A percentile compares a stretch with the other conserved stretches of the same genome.
phyloP scores from a whole-genome alignment of 1,140 invertebrate species.

The Andrena cerasifolii region DNA sequence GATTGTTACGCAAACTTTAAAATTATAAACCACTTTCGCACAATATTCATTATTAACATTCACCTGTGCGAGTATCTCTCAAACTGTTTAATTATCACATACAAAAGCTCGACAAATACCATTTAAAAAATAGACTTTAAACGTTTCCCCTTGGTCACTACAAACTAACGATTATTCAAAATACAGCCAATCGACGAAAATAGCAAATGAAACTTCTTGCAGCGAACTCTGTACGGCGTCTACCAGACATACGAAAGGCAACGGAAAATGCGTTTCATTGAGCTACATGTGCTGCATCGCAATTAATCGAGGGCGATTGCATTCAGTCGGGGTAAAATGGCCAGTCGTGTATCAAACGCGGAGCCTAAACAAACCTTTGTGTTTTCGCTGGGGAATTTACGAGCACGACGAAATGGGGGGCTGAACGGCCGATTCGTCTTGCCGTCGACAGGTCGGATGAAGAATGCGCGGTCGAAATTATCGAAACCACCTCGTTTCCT shows the following conservation, averaged over 20 bases:
- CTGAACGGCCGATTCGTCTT: conserved; percentile 23
- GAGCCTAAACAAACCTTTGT: conserved; percentile 50
- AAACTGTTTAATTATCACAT: too few relatives aligned
- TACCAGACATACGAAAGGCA: not conserved
- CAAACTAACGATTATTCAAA: too few relatives aligned
- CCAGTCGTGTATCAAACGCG: conserved; percentile 20
- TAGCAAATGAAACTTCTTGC: not conserved
- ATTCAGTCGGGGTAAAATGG: not conserved
- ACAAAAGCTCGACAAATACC: too few relatives aligned
- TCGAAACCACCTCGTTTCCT: not conserved
- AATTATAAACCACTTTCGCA: too few relatives aligned
- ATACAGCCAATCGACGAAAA: too few relatives aligned
- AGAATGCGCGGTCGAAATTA: conserved; percentile 33
- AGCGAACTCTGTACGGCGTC: not conserved
- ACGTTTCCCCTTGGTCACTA: too few relatives aligned
- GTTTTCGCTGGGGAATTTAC: conserved; percentile 49
- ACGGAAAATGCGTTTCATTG: not conserved
- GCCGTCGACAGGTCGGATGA: conserved; percentile 19
- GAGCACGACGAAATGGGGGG: conserved; percentile 36
- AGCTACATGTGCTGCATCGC: not conserved
- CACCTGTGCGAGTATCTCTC: too few relatives aligned
- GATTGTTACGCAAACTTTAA: too few relatives aligned
- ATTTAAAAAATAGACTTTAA: too few relatives aligned
- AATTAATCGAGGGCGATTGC: conserved; percentile 12
- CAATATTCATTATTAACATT: too few relatives aligned